These are phyloP conservation scores for Eurytoma adleriae DNA, from an alignment of 2,888 invertebrate genomes.

Conservation along the genomic window DNA sequence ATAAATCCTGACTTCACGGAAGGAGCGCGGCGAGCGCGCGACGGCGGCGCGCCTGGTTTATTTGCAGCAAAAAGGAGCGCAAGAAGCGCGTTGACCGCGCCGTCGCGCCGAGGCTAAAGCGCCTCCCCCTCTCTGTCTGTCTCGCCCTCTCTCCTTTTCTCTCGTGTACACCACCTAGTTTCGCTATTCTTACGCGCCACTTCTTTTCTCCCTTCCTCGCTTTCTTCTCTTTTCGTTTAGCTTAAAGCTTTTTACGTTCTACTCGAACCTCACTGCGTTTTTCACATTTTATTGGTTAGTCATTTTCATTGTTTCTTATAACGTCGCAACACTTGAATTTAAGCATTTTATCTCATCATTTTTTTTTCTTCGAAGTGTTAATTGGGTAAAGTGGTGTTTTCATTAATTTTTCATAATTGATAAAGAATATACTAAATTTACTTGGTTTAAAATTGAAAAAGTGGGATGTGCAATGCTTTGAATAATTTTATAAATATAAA, in stretches of 20 bases:
- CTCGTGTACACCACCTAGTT: neutral
- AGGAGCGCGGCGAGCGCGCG: neutral
- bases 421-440: no score
- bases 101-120: neutral
- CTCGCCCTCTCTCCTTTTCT: neutral
- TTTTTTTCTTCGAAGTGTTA: neutral
- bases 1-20: constrained; percentile 26
- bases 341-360: neutral
- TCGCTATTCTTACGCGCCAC: neutral
- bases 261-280: neutral
- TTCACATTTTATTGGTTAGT: constrained; percentile 16
- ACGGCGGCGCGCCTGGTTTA: constrained; percentile 59
- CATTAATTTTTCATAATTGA: no score
- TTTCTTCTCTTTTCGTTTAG: constrained; percentile 23
- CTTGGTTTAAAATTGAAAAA: no score
- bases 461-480: no score
- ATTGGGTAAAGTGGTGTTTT: no score
- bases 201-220: neutral
- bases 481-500: no score
- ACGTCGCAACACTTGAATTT: neutral
- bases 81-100: neutral
- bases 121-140: neutral
- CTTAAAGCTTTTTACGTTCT: constrained; percentile 32
- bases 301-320: neutral
- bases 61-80: constrained; percentile 59